phyloP scores from a whole-genome alignment of 2,113 vertebrate species.

The Xenopus borealis region DNA sequence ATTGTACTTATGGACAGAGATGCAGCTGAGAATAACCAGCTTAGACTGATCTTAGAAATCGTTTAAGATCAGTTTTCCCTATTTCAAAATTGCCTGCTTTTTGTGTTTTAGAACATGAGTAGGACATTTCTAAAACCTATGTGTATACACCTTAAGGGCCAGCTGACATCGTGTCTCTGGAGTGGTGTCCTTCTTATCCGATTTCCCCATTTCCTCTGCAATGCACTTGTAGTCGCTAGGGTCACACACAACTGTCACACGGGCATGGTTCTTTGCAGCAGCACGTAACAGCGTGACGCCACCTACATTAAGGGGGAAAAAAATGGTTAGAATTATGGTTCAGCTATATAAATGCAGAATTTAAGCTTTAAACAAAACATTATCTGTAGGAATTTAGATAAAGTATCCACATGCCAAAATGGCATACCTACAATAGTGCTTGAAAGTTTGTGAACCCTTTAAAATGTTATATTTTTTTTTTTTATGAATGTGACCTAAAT shows the following conservation, averaged over 20 bases:
- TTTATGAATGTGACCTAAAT: too few relatives aligned
- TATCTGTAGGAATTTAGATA: too few relatives aligned
- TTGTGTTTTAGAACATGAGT: neutral
- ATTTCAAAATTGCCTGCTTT: neutral
- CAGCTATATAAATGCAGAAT: too few relatives aligned
- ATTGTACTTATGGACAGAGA: neutral
- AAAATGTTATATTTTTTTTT: too few relatives aligned
- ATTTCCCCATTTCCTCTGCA: constrained; percentile 77
- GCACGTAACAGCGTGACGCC: constrained; percentile 91
- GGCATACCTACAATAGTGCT: too few relatives aligned
- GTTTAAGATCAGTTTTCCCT: neutral
- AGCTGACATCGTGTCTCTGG: constrained; percentile 79
- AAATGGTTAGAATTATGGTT: neutral
- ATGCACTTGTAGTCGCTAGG: constrained; percentile 77
- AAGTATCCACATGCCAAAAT: too few relatives aligned
- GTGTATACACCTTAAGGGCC: constrained; percentile 80
- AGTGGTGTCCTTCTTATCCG: constrained; percentile 70
- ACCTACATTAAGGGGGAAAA: constrained; percentile 60
- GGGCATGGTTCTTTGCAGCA: constrained; percentile 90
- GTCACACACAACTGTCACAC: constrained; percentile 90
- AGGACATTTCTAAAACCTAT: accelerated
- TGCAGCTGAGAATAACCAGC: neutral
- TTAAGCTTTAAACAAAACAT: too few relatives aligned
- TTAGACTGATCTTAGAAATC: neutral
- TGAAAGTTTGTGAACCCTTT: too few relatives aligned